Percentiles rank a stretch among this genome's conserved stretches.
Conservation (phyloP, 2,113 vertebrate genomes). For the Malurus melanocephalus region DNA sequence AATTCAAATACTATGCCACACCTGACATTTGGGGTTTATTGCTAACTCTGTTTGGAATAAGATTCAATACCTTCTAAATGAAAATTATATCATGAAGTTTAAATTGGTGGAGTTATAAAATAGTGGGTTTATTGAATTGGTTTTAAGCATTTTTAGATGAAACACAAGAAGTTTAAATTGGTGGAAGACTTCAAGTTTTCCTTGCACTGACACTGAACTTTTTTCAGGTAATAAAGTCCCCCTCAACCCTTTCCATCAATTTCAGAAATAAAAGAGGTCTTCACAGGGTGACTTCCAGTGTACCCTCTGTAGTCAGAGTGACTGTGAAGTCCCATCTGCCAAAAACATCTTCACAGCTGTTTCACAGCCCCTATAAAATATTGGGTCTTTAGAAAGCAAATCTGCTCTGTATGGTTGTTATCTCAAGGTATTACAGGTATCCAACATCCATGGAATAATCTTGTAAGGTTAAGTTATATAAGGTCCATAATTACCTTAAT, state of each 20-base stretch:
- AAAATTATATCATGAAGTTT: not conserved
- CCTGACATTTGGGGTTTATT: rapidly evolving
- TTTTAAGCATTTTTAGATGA: not conserved
- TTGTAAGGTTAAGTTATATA: too few species aligned
- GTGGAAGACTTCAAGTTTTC: not conserved
- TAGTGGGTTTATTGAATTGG: not conserved
- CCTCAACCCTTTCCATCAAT: rapidly evolving
- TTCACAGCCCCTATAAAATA: too few species aligned
- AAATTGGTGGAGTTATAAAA: not conserved
- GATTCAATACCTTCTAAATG: not conserved
- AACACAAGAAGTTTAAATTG: not conserved
- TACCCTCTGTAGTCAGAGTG: not conserved
- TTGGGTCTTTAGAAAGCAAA: not conserved
- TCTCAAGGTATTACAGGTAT: not conserved
- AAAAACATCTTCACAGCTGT: not conserved
- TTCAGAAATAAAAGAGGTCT: not conserved
- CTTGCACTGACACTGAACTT: not conserved
- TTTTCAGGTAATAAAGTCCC: not conserved
- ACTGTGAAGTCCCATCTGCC: not conserved
- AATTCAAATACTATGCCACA: not conserved
- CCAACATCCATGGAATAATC: too few species aligned
- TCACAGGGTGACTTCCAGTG: not conserved
- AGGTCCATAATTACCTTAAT: not conserved
- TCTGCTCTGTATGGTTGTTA: not conserved
- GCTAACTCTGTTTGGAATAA: not conserved